Evolutionary conservation across 1,140 invertebrate species (phyloP).

Genomic region (Ceratosolen fusciceps): DNA sequence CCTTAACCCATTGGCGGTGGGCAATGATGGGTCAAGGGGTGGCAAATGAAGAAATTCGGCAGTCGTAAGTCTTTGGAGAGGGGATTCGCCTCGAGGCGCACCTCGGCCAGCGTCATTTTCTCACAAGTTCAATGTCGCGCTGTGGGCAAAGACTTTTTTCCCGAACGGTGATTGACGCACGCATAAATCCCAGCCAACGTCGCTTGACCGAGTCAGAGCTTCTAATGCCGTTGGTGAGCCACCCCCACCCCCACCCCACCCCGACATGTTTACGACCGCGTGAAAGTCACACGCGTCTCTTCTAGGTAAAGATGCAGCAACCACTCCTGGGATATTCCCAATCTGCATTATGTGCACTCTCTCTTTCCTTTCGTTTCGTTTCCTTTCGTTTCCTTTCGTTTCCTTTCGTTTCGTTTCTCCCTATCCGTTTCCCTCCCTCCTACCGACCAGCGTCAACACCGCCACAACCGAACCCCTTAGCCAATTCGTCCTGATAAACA

Average conservation of each 20-base stretch:
- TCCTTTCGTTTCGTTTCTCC: too few relatives aligned
- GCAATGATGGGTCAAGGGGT: not conserved
- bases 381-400: too few relatives aligned
- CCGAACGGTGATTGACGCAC: conserved; percentile 39
- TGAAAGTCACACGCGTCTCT: conserved; percentile 42
- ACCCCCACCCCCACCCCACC: too few relatives aligned
- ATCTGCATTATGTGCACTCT: conserved; percentile 19
- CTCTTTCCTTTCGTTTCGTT: conserved; percentile 34
- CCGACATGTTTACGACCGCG: conserved; percentile 43
- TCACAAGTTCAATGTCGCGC: conserved; percentile 41
- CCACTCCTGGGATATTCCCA: conserved; percentile 17
- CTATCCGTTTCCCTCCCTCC: conserved; percentile 7
- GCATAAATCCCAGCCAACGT: conserved; percentile 13
- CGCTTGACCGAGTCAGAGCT: conserved; percentile 30
- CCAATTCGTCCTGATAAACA: not conserved
- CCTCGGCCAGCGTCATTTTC: conserved; percentile 17
- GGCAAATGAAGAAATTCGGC: conserved; percentile 30
- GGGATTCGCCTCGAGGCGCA: not conserved
- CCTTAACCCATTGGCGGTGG: too few relatives aligned
- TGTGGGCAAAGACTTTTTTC: conserved; percentile 11
- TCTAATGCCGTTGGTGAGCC: conserved; percentile 46
- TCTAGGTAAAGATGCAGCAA: conserved; percentile 19
- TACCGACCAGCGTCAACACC: too few relatives aligned
- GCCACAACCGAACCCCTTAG: too few relatives aligned
- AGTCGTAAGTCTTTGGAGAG: conserved; percentile 24